Conservation (phyloP, 2,113 vertebrate genomes). For the Cyprinodon brontotheroides region DNA sequence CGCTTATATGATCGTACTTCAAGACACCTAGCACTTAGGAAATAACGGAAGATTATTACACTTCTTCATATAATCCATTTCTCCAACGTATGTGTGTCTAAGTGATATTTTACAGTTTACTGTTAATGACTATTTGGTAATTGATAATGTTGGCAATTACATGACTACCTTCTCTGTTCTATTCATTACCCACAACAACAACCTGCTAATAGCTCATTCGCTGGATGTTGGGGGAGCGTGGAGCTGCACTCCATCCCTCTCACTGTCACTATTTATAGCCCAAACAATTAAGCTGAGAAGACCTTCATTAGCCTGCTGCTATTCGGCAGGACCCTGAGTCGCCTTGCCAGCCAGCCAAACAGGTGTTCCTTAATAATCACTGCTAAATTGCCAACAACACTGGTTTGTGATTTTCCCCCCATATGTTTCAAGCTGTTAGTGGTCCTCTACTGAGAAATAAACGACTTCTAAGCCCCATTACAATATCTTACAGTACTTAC, state of each 20-base stretch:
- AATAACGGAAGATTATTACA: constrained; percentile 18
- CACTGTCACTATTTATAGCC: constrained; percentile 80
- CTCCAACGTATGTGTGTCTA: constrained; percentile 10
- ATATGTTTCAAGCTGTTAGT: constrained; percentile 79
- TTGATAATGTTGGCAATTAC: constrained; percentile 54
- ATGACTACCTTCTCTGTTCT: constrained; percentile 46
- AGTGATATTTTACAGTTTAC: constrained; percentile 44
- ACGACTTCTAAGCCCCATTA: constrained; percentile 63
- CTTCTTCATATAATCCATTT: neutral
- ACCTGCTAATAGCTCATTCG: constrained; percentile 46
- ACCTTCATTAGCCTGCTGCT: constrained; percentile 83
- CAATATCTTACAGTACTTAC: constrained; percentile 65
- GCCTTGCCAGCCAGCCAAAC: constrained; percentile 78
- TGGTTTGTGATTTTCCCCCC: constrained; percentile 72
- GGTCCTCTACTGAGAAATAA: constrained; percentile 68
- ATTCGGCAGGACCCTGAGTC: constrained; percentile 75
- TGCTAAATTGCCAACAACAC: constrained; percentile 78
- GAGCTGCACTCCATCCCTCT: constrained; percentile 38
- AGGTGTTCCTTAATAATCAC: constrained; percentile 83
- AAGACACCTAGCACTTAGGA: constrained; percentile 9
- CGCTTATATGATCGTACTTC: constrained; percentile 7
- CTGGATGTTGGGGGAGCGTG: constrained; percentile 37
- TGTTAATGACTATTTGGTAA: constrained; percentile 58
- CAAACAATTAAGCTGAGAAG: constrained; percentile 80
- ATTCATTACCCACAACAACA: constrained; percentile 60